phyloP scores from a whole-genome alignment of 2,888 invertebrate species.

The Ecdyonurus torrentis region DNA sequence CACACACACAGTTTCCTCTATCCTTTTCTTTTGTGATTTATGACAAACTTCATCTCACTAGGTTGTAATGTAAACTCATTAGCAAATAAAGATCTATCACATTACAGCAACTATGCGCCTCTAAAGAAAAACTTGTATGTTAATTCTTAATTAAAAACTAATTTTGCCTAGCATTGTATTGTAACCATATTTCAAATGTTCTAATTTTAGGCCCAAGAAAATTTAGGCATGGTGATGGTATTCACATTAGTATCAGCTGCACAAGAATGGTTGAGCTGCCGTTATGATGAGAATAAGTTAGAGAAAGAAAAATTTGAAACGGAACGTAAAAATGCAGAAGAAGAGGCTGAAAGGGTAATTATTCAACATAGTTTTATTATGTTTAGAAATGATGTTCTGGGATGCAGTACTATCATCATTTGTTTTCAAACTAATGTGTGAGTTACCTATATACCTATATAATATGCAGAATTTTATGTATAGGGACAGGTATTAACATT shows the following conservation, averaged over 20 bases:
- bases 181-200: conserved; percentile 5
- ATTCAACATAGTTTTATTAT: conserved; percentile 6
- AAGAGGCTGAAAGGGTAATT: conserved; percentile 72
- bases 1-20: too few species aligned
- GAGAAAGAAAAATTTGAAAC: conserved; percentile 51
- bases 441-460: too few species aligned
- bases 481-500: too few species aligned
- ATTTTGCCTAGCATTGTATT: background rate
- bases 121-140: conserved; percentile 5
- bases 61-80: too few species aligned
- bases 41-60: too few species aligned
- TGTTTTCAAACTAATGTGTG: too few species aligned
- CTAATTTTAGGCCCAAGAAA: conserved; percentile 54
- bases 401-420: too few species aligned
- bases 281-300: conserved; percentile 63
- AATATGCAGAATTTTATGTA: too few species aligned
- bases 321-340: conserved; percentile 50
- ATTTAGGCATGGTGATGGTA: conserved; percentile 94
- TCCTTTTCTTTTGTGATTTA: too few species aligned
- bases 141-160: background rate
- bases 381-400: too few species aligned
- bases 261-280: conserved; percentile 80
- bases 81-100: background rate
- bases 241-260: conserved; percentile 87
- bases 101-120: background rate